Evolutionary conservation across 2,113 vertebrate genomes (phyloP).

Genomic region (Forbesichthys agassizii): DNA sequence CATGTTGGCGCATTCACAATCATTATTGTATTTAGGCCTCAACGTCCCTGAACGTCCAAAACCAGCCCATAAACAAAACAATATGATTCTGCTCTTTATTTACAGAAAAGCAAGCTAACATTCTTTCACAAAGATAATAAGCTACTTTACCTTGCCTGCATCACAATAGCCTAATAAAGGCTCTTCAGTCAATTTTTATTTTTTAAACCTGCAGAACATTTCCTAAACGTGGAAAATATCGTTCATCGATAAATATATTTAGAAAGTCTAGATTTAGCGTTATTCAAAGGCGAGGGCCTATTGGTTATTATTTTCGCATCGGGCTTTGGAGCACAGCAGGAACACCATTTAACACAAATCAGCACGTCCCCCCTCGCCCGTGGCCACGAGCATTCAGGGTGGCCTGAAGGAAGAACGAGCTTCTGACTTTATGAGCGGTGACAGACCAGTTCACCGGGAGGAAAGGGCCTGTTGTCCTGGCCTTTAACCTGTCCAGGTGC

Average conservation of each 20-base stretch:
- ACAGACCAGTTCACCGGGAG: slow-evolving; percentile 32
- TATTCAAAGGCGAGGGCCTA: too few relatives aligned
- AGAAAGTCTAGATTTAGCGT: too few relatives aligned
- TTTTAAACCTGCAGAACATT: neutral
- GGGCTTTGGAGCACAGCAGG: neutral
- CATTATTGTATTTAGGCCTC: too few relatives aligned
- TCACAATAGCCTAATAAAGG: too few relatives aligned
- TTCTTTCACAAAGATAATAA: too few relatives aligned
- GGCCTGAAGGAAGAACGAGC: slow-evolving; percentile 12
- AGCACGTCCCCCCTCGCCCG: neutral
- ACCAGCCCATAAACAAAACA: too few relatives aligned
- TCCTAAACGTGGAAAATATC: neutral
- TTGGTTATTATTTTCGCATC: neutral
- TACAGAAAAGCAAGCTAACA: too few relatives aligned
- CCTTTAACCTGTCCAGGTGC: slow-evolving; percentile 22
- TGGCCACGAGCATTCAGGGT: slow-evolving; percentile 4
- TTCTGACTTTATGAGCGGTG: slow-evolving; percentile 48
- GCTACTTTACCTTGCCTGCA: too few relatives aligned
- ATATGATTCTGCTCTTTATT: too few relatives aligned
- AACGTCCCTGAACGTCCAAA: too few relatives aligned
- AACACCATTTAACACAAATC: neutral
- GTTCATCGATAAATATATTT: neutral
- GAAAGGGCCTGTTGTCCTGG: slow-evolving; percentile 38
- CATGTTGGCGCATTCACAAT: too few relatives aligned
- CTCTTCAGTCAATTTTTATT: neutral